A percentile compares a stretch with the other conserved stretches of the same genome.
These are phyloP conservation scores for Muscicapa adusta DNA, from an alignment of 2,113 vertebrate species.

Conservation along the genomic window DNA sequence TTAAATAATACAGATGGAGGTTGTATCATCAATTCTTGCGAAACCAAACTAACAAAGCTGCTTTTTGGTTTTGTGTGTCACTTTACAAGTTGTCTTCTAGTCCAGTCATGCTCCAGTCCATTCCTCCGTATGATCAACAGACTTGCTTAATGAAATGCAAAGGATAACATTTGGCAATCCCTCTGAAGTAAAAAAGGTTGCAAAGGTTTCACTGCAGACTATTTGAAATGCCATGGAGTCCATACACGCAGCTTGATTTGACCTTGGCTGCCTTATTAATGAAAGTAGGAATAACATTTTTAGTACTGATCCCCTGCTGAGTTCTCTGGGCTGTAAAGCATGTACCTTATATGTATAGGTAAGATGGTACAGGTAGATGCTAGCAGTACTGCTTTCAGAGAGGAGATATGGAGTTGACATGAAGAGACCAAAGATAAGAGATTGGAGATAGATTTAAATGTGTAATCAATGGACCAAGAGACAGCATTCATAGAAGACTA, in stretches of 20 bases:
- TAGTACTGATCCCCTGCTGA: background rate
- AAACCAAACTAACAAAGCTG: background rate
- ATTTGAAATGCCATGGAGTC: background rate
- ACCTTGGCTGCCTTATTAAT: background rate
- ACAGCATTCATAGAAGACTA: background rate
- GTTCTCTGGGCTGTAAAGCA: background rate
- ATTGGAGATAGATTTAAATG: background rate
- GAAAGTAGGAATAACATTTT: background rate
- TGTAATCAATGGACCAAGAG: background rate
- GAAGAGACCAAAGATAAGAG: background rate
- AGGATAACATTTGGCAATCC: background rate
- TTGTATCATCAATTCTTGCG: background rate
- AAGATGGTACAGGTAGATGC: background rate
- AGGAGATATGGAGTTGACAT: background rate
- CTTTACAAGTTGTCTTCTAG: background rate
- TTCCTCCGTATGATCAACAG: background rate
- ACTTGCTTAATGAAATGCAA: background rate
- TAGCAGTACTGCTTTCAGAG: background rate
- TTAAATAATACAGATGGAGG: background rate
- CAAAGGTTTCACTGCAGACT: background rate
- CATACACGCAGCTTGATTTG: background rate
- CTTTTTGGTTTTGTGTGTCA: background rate
- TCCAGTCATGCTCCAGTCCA: background rate
- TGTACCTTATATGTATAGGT: background rate
- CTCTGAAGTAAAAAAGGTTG: background rate